Conservation (phyloP, 2,888 invertebrate species). For the Ophioninae sp. region DNA sequence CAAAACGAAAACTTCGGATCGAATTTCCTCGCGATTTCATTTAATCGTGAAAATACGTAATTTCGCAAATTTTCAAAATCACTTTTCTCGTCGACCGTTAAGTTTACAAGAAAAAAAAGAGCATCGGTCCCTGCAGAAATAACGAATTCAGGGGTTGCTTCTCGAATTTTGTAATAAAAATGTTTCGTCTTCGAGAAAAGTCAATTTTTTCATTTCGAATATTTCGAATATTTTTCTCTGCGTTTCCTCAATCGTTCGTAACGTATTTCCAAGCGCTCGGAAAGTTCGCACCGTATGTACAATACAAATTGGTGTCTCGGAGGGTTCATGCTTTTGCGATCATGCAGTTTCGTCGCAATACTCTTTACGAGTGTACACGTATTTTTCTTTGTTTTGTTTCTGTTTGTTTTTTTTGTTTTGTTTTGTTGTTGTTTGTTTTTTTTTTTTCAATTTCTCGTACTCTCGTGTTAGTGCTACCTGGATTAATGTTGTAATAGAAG, state of each 20-base stretch:
- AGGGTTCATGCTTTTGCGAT: not conserved
- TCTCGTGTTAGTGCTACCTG: constrained; percentile 86
- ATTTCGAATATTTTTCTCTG: not conserved
- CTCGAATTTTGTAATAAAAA: no score
- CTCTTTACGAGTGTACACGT: not conserved
- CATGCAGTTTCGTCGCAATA: constrained; percentile 40
- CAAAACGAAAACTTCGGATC: not conserved
- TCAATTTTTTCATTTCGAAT: no score
- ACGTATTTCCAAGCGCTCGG: not conserved
- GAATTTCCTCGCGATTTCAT: no score
- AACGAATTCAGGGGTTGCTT: no score
- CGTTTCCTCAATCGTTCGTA: not conserved
- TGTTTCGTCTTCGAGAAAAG: no score
- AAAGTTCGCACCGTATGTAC: not conserved
- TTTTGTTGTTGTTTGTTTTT: constrained; percentile 35
- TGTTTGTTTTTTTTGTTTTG: constrained; percentile 32
- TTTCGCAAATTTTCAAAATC: no score
- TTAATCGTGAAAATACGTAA: no score
- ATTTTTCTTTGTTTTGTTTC: constrained; percentile 10
- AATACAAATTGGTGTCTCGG: not conserved
- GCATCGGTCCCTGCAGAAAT: no score
- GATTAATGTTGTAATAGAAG: constrained; percentile 99
- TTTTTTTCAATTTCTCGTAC: constrained; percentile 44
- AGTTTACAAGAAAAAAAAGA: no score
- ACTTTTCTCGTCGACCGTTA: no score